Evolutionary conservation across 1,140 invertebrate species (phyloP).

Genomic region (Neodiprion virginianus): DNA sequence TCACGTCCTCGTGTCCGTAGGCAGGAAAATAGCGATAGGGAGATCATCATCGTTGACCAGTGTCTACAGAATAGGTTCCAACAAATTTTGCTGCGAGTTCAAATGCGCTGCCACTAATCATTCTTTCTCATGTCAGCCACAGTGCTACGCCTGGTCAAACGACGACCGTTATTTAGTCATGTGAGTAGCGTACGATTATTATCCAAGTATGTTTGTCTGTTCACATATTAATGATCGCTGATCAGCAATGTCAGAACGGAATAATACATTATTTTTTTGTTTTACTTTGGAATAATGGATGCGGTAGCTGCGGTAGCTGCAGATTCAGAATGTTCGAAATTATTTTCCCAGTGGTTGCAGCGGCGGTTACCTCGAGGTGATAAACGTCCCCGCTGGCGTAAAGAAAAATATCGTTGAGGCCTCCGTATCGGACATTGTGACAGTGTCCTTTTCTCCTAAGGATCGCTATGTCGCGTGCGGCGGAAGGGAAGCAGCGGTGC

Average conservation of each 20-base stretch:
- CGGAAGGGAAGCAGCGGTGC: slow-evolving; percentile 25
- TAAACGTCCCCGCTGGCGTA: neutral
- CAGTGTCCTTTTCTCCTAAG: slow-evolving; percentile 37
- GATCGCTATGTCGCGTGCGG: slow-evolving; percentile 34
- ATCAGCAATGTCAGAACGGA: no score
- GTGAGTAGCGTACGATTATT: neutral
- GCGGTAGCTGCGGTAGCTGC: neutral
- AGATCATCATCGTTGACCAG: neutral
- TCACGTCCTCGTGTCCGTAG: neutral
- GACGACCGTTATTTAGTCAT: slow-evolving; percentile 4
- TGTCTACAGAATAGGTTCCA: neutral
- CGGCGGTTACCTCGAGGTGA: neutral
- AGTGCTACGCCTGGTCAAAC: neutral
- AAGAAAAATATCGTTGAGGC: neutral
- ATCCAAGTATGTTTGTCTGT: no score
- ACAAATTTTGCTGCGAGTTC: slow-evolving; percentile 2
- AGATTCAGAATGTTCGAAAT: neutral
- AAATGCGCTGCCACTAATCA: neutral
- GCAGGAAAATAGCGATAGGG: neutral
- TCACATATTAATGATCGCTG: no score
- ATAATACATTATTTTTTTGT: no score
- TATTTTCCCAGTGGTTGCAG: neutral
- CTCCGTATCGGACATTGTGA: slow-evolving; percentile 18
- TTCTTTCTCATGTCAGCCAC: neutral
- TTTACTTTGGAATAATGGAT: neutral